Conservation (phyloP, 1,140 invertebrate genomes). For the Branchinecta lindahli region DNA sequence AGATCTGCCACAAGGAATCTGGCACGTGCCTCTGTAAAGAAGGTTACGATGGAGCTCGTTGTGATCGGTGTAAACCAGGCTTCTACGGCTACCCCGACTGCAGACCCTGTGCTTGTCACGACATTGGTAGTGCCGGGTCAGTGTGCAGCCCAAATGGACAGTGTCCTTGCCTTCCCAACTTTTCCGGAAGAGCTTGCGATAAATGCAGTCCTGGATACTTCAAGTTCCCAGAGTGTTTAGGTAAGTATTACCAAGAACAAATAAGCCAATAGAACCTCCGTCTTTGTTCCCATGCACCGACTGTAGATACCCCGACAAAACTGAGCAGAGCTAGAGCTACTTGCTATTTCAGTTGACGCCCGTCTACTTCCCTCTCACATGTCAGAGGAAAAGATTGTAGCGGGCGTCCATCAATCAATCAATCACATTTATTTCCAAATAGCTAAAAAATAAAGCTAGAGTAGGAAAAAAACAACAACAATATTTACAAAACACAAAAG, state of each 20-base stretch:
- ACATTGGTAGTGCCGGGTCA: constrained; percentile 53
- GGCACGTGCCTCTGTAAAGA: constrained; percentile 80
- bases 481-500: too few relatives aligned
- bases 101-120: constrained; percentile 67
- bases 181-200: constrained; percentile 75
- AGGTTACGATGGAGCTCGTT: constrained; percentile 73
- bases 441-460: too few relatives aligned
- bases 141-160: constrained; percentile 74
- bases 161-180: constrained; percentile 79
- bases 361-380: too few relatives aligned
- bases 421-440: too few relatives aligned
- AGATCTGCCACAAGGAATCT: constrained; percentile 66
- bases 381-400: too few relatives aligned
- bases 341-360: too few relatives aligned
- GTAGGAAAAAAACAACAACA: too few relatives aligned
- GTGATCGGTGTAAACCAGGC: constrained; percentile 73
- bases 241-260: constrained; percentile 40
- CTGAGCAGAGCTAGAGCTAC: too few relatives aligned
- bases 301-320: too few relatives aligned
- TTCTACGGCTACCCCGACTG: constrained; percentile 80
- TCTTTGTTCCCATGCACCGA: too few relatives aligned
- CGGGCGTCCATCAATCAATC: too few relatives aligned
- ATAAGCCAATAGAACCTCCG: too few relatives aligned
- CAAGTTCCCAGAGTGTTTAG: constrained; percentile 75
- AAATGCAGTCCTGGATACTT: constrained; percentile 90